Percentiles rank a stretch among this genome's conserved stretches.
phyloP scores from a whole-genome alignment of 2,888 invertebrate species.

The Folsomia candida region DNA sequence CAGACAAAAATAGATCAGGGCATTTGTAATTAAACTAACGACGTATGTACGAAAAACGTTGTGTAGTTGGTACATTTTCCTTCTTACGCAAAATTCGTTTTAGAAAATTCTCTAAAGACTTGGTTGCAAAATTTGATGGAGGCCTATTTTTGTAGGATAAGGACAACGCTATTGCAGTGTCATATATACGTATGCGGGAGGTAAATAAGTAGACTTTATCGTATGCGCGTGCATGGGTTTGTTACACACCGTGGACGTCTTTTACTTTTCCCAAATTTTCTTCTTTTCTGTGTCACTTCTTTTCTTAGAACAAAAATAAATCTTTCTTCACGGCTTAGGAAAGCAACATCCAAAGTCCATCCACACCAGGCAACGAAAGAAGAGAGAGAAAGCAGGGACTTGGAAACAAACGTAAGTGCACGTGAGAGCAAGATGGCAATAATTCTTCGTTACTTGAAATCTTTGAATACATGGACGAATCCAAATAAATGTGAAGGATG shows the following conservation, averaged over 20 bases:
- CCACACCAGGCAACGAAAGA: not conserved
- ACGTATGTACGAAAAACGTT: no score
- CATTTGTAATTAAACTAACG: not conserved
- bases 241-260: no score
- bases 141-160: no score
- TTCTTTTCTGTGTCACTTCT: not conserved
- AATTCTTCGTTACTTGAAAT: constrained; percentile 7
- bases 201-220: no score
- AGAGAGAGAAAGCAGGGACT: not conserved
- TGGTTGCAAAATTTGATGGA: not conserved
- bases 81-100: not conserved
- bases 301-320: constrained; percentile 1
- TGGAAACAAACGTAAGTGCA: not conserved
- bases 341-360: no score
- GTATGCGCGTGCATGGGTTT: no score
- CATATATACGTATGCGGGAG: no score
- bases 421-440: constrained; percentile 8
- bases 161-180: no score
- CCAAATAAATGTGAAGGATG: not conserved
- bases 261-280: not conserved
- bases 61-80: no score
- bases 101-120: not conserved
- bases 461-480: constrained; percentile 8
- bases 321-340: not conserved
- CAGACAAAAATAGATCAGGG: not conserved